Conservation (phyloP, 37 sponge, comb jelly and placozoan species). For the Beroe forskalii region DNA sequence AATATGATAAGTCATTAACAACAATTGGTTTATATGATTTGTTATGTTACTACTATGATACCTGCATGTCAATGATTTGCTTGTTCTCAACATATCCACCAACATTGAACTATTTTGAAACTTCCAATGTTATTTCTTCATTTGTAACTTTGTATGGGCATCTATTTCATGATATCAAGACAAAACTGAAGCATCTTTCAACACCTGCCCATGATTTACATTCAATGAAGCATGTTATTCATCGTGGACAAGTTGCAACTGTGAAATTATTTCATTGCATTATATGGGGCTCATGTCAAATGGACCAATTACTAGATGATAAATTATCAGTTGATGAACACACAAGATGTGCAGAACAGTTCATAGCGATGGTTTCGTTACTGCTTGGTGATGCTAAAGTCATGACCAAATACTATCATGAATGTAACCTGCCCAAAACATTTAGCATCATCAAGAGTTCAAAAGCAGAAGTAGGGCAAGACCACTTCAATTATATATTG, state of each 20-base stretch:
- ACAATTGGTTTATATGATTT: slow-evolving; percentile 61
- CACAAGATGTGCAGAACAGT: slow-evolving; percentile 13
- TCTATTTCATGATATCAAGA: slow-evolving; percentile 53
- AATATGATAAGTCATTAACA: slow-evolving; percentile 1
- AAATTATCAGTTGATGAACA: background rate
- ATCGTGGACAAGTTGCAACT: slow-evolving; percentile 17
- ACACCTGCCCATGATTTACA: slow-evolving; percentile 15
- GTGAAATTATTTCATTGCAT: slow-evolving; percentile 15
- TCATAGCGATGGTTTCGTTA: background rate
- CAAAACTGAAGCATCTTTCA: slow-evolving; percentile 11
- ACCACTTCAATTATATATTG: slow-evolving; percentile 39
- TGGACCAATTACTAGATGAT: slow-evolving; percentile 1
- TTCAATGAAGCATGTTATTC: slow-evolving; percentile 1
- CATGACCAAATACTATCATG: slow-evolving; percentile 58
- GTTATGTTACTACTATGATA: slow-evolving; percentile 33
- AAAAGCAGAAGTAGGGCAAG: slow-evolving; percentile 16
- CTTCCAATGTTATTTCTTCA: background rate
- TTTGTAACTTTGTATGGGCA: slow-evolving; percentile 6
- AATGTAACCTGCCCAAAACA: slow-evolving; percentile 42
- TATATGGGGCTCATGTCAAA: background rate
- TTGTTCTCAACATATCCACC: slow-evolving; percentile 49
- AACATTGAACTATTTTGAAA: slow-evolving; percentile 11
- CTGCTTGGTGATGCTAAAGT: slow-evolving; percentile 3
- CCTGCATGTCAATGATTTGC: slow-evolving; percentile 53
- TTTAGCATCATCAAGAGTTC: background rate